Percentiles rank a stretch among this genome's conserved stretches.
Conservation (phyloP, 2,888 invertebrate species). For the Uloborus plumipes region DNA sequence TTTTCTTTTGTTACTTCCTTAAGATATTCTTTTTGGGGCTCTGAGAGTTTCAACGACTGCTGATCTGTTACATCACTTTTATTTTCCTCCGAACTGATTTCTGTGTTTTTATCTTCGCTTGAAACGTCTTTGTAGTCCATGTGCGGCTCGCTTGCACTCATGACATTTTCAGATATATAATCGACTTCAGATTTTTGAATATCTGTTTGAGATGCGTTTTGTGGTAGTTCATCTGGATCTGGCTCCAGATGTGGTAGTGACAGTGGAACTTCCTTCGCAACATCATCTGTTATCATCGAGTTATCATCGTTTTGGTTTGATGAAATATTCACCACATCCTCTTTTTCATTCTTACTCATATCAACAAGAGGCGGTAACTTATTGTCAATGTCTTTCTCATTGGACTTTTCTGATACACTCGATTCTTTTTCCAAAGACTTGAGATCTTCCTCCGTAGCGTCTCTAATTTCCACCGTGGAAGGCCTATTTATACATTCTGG, state of each 20-base stretch:
- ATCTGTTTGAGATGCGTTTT: too few relatives aligned
- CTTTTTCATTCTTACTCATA: background rate
- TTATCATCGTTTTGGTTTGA: background rate
- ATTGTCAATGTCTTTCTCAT: background rate
- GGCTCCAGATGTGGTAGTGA: too few relatives aligned
- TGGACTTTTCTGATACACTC: background rate
- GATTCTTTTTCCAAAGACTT: constrained; percentile 8
- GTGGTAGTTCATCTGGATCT: too few relatives aligned
- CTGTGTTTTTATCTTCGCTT: background rate
- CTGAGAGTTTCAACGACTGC: background rate
- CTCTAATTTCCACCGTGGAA: constrained; percentile 47
- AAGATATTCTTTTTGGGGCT: background rate
- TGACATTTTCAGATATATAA: too few relatives aligned
- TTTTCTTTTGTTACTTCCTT: background rate
- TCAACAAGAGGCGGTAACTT: background rate
- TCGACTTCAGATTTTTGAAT: too few relatives aligned
- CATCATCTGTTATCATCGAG: background rate
- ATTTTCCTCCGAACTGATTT: background rate
- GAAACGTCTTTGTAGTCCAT: too few relatives aligned
- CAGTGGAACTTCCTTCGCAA: background rate
- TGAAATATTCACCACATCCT: background rate
- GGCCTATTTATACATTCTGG: constrained; percentile 26
- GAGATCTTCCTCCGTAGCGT: constrained; percentile 50
- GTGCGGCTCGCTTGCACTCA: too few relatives aligned
- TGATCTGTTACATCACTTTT: background rate